Conservation (phyloP, 2,113 vertebrate genomes). For the Pteruthius melanotis region DNA sequence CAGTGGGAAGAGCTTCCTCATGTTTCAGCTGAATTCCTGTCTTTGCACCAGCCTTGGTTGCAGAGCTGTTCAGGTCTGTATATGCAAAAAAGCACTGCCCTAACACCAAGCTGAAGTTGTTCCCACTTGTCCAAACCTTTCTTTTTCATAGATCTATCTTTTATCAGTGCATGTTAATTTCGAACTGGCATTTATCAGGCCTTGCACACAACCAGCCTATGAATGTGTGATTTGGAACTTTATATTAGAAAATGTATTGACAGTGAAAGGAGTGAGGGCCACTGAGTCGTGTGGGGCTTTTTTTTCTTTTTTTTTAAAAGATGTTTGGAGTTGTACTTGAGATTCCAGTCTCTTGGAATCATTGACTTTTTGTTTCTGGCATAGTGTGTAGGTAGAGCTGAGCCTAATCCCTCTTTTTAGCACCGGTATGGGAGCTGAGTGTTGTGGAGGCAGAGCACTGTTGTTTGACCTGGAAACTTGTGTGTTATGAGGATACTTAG, state of each 20-base stretch:
- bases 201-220: not conserved
- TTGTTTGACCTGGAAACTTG: not conserved
- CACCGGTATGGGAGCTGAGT: not conserved
- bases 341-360: too few relatives aligned
- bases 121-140: not conserved
- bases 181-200: not conserved
- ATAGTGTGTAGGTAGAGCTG: not conserved
- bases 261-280: not conserved
- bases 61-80: not conserved
- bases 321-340: too few relatives aligned
- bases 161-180: not conserved
- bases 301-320: not conserved
- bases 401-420: not conserved
- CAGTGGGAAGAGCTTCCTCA: not conserved
- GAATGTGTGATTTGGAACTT: not conserved
- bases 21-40: not conserved
- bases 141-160: not conserved
- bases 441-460: not conserved
- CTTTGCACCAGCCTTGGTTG: not conserved
- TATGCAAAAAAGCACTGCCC: not conserved
- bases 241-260: not conserved
- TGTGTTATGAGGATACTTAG: not conserved
- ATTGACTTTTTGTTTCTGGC: not conserved
- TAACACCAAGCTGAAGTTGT: not conserved
- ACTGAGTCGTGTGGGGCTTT: not conserved